Evolutionary conservation across 1,140 invertebrate genomes (phyloP).

Genomic region (Branchinecta lindahli): DNA sequence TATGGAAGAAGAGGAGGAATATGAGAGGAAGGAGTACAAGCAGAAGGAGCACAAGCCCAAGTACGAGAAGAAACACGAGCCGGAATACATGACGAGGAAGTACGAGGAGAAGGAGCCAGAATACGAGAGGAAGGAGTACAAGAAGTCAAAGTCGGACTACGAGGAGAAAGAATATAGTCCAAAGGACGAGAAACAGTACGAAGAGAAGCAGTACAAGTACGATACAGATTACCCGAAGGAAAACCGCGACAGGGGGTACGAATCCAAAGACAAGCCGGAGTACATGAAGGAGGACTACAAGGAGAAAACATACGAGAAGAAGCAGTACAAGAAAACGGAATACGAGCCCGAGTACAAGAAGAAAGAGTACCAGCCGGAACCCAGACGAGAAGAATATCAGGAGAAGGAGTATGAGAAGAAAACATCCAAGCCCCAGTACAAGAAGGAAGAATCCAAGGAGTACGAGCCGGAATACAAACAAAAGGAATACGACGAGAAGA

Average conservation of each 20-base stretch:
- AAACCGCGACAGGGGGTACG: background rate
- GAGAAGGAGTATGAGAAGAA: background rate
- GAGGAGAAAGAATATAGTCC: background rate
- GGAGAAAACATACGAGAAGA: background rate
- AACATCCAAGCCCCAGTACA: background rate
- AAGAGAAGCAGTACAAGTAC: background rate
- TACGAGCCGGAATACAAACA: background rate
- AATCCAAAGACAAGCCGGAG: background rate
- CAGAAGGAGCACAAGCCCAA: background rate
- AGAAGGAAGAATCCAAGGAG: background rate
- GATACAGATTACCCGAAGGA: background rate
- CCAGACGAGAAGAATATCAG: background rate
- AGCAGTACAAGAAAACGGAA: background rate
- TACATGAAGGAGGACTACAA: background rate
- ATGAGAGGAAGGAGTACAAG: constrained; percentile 14
- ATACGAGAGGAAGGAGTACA: constrained; percentile 13
- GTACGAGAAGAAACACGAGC: constrained; percentile 13
- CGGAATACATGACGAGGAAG: background rate
- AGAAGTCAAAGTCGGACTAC: background rate
- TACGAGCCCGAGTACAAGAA: background rate
- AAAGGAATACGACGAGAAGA: background rate
- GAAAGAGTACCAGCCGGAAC: background rate
- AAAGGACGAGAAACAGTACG: background rate
- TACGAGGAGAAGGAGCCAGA: constrained; percentile 11
- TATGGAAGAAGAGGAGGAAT: constrained; percentile 14